Base-by-base conservation (phyloP, 92 coral and sea anemone species). In the Siderastrea radians region DNA sequence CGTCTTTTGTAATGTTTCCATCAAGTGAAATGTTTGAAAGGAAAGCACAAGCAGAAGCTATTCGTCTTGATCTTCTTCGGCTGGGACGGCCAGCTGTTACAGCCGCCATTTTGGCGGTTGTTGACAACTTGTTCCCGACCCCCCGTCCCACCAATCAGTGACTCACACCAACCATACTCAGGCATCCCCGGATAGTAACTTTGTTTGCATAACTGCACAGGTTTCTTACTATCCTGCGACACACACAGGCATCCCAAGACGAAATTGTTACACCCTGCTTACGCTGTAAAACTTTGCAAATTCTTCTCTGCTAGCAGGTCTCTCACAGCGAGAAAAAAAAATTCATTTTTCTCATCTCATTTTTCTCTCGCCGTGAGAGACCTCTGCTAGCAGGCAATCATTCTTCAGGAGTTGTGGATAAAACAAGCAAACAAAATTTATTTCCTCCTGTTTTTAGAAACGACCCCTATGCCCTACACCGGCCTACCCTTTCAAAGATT, bases 11-110 rank as follows among this genome's bases (percentile, higher is more conserved):
- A 68, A 94, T 54, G 46, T 93, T 95, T 19, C 99, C 99, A 85
- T 98, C 99, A 4, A 98, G 92, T 7, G 99, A 98, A 75, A 98
- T 98, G 44, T 88, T 93, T 49, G 99, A 94, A 7, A 98, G 97
- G 80, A 98, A 98, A 14, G 96, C 88, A 80, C 95, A 95, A 45
- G 99, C 99, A 50, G 96, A 90, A 68, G 95, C 96, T 61, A 87
- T 77, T 61, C 99, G 98, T 70, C 93, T 93, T 15, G 99, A 98
- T 90, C 81, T 96, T 86, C 98, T 87, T 48, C 89, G 90, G 50
- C 83, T 89, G 9, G 93, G 89, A 79, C 94, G 96, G 65, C 96
- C 95, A 78, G 83, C 87, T 53, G 93, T 86, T 59, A 81, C 90
- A 83, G 90, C 88, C 88, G 94, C 89, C 99, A 96, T 96, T 67